Conservation (phyloP, 2,113 vertebrate genomes). For the Heptranchias perlo region DNA sequence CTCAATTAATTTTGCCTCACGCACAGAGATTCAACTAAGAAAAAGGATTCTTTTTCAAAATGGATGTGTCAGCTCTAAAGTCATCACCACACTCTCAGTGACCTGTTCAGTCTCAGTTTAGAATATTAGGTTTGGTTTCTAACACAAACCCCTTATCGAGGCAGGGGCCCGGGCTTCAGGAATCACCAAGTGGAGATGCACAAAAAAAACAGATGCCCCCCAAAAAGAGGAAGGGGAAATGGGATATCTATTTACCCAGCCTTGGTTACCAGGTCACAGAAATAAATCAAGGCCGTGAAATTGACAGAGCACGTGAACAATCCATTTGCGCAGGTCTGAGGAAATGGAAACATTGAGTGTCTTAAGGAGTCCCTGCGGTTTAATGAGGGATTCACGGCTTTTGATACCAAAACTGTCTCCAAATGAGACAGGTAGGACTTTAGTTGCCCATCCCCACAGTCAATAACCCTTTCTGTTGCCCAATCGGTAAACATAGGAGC, state of each 20-base stretch:
- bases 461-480: not conserved
- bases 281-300: slow-evolving; percentile 3
- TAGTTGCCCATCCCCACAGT: not conserved
- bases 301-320: not conserved
- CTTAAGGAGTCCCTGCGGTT: not conserved
- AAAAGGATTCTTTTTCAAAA: not conserved
- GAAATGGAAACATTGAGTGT: not conserved
- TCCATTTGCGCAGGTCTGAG: not conserved
- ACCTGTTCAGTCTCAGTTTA: not conserved
- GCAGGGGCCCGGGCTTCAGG: too few species aligned
- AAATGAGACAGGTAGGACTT: not conserved
- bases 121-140: not conserved
- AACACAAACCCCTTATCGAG: not conserved
- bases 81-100: not conserved
- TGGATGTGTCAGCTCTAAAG: not conserved
- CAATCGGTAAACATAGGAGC: not conserved
- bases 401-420: not conserved
- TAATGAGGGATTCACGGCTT: not conserved
- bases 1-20: not conserved
- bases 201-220: not conserved
- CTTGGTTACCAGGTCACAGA: not conserved
- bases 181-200: too few species aligned
- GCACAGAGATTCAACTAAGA: not conserved
- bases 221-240: not conserved
- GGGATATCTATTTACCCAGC: not conserved